Conservation (phyloP, 2,113 vertebrate species). For the Odocoileus virginianus region DNA sequence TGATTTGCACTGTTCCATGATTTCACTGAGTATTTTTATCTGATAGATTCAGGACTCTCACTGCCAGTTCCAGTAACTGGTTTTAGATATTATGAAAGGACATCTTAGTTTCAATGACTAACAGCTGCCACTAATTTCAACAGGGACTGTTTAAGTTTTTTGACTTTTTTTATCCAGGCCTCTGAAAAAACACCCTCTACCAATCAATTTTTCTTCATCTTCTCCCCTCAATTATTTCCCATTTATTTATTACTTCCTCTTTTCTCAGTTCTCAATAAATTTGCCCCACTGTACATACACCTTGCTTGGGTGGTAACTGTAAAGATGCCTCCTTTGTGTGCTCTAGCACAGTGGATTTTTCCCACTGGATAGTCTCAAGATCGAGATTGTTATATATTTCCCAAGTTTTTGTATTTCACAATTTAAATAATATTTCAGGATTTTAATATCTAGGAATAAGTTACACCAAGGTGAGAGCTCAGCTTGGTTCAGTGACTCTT, state of each 20-base stretch:
- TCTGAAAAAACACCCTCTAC: neutral
- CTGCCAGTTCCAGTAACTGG: neutral
- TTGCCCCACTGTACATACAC: neutral
- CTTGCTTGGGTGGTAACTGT: neutral
- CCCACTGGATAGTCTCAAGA: neutral
- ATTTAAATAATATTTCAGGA: neutral
- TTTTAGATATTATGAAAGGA: constrained; percentile 28
- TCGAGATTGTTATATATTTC: neutral
- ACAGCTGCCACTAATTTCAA: neutral
- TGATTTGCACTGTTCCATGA: neutral
- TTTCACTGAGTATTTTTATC: neutral
- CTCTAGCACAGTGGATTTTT: neutral
- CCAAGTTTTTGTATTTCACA: constrained; percentile 17
- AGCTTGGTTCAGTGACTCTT: neutral
- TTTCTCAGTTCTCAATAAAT: neutral
- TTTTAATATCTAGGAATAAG: constrained; percentile 5
- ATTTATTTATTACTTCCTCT: neutral
- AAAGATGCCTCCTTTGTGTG: neutral
- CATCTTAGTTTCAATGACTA: neutral
- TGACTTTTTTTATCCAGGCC: neutral
- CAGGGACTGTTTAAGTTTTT: neutral
- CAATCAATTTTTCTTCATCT: constrained; percentile 5
- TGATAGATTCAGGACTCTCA: neutral
- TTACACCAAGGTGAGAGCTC: neutral
- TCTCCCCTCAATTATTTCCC: neutral